These are phyloP conservation scores for Hydrozoanthus tunicans DNA, from an alignment of 64 coral and sea anemone species.

Conservation along the genomic window DNA sequence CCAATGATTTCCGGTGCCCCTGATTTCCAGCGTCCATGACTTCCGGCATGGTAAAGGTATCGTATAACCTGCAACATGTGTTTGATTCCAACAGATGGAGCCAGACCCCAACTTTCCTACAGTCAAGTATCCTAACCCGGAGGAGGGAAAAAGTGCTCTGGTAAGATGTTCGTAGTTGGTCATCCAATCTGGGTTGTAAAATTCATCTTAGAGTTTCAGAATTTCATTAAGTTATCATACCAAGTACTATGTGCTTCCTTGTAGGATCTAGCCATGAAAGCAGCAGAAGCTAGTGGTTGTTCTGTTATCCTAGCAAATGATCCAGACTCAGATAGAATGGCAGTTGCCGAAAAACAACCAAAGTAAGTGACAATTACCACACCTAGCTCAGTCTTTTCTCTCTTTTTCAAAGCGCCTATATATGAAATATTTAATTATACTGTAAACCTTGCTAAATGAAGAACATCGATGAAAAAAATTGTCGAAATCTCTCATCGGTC, in stretches of 20 bases:
- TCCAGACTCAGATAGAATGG: slow-evolving; percentile 92
- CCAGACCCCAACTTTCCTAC: slow-evolving; percentile 94
- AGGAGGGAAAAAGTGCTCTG: slow-evolving; percentile 97
- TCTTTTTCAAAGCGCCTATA: neutral
- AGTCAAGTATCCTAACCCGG: slow-evolving; percentile 96
- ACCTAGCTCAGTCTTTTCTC: no score
- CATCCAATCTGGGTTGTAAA: neutral
- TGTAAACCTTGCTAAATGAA: no score
- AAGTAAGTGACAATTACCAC: slow-evolving; percentile 40
- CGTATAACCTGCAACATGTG: neutral
- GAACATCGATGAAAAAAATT: no score
- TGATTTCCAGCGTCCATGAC: no score
- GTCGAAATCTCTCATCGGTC: no score
- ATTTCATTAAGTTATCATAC: neutral
- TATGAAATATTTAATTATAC: no score
- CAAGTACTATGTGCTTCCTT: neutral
- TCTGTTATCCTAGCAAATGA: slow-evolving; percentile 90
- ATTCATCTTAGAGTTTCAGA: neutral
- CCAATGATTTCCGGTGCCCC: neutral
- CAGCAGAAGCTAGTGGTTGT: slow-evolving; percentile 75
- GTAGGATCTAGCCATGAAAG: slow-evolving; percentile 86
- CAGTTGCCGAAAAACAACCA: slow-evolving; percentile 91
- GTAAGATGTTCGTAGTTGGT: slow-evolving; percentile 45
- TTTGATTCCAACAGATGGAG: slow-evolving; percentile 69
- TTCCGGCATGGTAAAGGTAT: neutral